Conservation (phyloP, 2,888 invertebrate genomes). For the Pyralis farinalis region DNA sequence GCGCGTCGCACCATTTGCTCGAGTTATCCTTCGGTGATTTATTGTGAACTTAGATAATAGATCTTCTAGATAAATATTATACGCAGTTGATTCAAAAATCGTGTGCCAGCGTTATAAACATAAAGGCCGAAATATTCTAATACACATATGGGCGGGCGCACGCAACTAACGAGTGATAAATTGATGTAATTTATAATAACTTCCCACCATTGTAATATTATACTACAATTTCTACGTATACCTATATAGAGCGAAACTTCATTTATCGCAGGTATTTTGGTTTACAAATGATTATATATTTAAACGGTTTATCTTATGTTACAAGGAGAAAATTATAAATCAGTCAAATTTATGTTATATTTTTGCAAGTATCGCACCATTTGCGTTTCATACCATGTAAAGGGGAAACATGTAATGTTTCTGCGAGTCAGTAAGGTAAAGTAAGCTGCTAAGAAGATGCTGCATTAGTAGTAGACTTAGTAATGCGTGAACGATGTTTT, state of each 20-base stretch:
- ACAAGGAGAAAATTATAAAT: no score
- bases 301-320: no score
- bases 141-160: not conserved
- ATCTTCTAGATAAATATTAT: constrained; percentile 1
- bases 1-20: constrained; percentile 33
- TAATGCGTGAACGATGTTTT: no score
- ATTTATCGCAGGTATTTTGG: no score
- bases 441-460: no score
- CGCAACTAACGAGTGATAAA: constrained; percentile 3
- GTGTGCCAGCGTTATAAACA: not conserved
- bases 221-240: not conserved
- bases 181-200: constrained; percentile 1
- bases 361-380: no score
- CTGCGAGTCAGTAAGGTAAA: no score
- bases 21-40: constrained; percentile 20
- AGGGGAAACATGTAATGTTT: no score
- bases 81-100: not conserved
- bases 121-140: not conserved
- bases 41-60: constrained; percentile 19
- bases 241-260: no score
- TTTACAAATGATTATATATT: not conserved
- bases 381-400: no score
- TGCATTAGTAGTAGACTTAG: no score
- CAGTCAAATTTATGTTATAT: no score
- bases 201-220: not conserved